Evolutionary conservation across 2,113 vertebrate species (phyloP), one percentile per base, ranked within the genome.

Genomic region (Australoheros scitulus): DNA sequence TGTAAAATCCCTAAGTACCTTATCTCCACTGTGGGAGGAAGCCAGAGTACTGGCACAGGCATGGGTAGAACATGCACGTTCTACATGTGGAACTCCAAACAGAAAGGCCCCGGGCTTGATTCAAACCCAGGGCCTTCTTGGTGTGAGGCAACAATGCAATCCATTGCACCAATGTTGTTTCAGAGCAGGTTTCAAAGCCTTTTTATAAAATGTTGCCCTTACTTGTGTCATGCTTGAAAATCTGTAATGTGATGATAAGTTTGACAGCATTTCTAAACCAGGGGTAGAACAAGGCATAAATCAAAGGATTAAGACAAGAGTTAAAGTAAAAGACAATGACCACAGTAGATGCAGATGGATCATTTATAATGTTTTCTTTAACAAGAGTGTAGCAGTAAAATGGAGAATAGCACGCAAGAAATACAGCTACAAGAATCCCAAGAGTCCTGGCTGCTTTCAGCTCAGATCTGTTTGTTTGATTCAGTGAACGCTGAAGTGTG

Each of bases 321-420:
- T 58, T 58, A 14, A 58, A 2, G 1, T 58, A 58, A 58, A 24
- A 58, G 2, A 58, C 6, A 13, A 24, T 6, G 56, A 58, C 5
- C 2, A 24, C n/a, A 58, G 4, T 6, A 24, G 22, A 24, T 58
- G 11, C 22, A 24, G 56, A 14, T 14, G 22, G 11, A 14, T 14
- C 5, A 24, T 7, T 58, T 5, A 58, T 2, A 2, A 14, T 6
- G 1, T 7, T 5, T 0, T 58, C 3, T 0, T 63, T 85, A n/a
- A 2, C 26, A 11, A 90, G 24, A 47, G 3, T n/a, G 0, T 58
- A 10, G 11, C 6, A 24, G 8, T 58, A 61, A 22, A 18, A 75
- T 18, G 86, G 86, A 6, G 11, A 79, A 56, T 55, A 91, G 55
- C 85, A 85, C 0, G 50, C 3, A 1, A 92, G 43, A 36, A 90